Percentiles rank a stretch among this genome's conserved stretches.
Evolutionary conservation across 1,140 invertebrate species (phyloP).

Genomic region (Papilio glaucus): DNA sequence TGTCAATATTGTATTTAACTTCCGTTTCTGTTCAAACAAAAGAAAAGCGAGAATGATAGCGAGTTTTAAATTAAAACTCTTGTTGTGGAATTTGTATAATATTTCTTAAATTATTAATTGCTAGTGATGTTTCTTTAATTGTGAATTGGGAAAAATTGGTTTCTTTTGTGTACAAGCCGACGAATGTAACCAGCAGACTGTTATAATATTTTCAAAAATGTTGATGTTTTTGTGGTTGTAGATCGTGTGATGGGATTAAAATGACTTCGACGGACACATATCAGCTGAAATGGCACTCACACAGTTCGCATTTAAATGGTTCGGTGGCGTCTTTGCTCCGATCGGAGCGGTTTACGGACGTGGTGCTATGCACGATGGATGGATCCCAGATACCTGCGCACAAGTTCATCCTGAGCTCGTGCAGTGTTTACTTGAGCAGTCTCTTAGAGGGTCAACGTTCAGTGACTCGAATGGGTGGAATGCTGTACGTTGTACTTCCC

Average conservation of each 20-base stretch:
- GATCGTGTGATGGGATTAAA: constrained; percentile 45
- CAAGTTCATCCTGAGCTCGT: constrained; percentile 93
- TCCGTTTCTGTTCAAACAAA: not conserved
- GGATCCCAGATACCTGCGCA: constrained; percentile 92
- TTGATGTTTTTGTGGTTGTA: constrained; percentile 39
- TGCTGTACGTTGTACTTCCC: constrained; percentile 90
- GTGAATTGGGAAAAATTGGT: not conserved
- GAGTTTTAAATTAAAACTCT: too few relatives aligned
- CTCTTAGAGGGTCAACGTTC: constrained; percentile 84
- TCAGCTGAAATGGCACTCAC: constrained; percentile 94
- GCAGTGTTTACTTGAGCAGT: constrained; percentile 85
- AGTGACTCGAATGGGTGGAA: constrained; percentile 82
- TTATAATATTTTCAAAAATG: not conserved
- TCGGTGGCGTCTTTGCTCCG: constrained; percentile 91
- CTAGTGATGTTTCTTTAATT: not conserved
- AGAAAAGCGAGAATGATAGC: not conserved
- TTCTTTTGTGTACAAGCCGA: not conserved
- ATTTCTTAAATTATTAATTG: not conserved
- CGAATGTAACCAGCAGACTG: not conserved
- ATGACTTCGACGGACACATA: constrained; percentile 88
- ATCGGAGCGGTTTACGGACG: constrained; percentile 93
- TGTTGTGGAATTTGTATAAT: not conserved
- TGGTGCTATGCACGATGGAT: constrained; percentile 91
- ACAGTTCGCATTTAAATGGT: constrained; percentile 90
- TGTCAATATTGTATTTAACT: not conserved